Percentiles rank a stretch among this genome's conserved stretches.
Conservation (phyloP, 2,888 invertebrate genomes). For the Drosophila prolongata region DNA sequence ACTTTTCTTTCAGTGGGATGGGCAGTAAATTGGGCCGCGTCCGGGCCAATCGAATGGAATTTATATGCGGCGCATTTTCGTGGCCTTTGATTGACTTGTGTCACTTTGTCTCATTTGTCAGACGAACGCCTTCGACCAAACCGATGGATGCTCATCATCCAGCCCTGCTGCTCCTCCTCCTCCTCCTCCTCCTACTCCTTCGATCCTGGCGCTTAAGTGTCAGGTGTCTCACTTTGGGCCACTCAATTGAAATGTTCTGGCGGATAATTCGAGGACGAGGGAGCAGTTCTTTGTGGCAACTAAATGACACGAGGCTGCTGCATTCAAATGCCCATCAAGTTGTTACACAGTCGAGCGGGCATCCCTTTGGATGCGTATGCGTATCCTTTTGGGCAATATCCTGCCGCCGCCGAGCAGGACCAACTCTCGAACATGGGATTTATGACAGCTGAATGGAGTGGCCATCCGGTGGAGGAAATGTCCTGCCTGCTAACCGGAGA, state of each 20-base stretch:
- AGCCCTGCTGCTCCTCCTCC: background rate
- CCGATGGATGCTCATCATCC: slow-evolving; percentile 21
- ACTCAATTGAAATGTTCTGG: slow-evolving; percentile 45
- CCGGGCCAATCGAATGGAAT: slow-evolving; percentile 57
- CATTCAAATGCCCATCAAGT: slow-evolving; percentile 80
- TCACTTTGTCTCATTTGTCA: slow-evolving; percentile 84
- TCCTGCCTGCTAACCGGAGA: slow-evolving; percentile 84
- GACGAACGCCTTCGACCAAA: slow-evolving; percentile 64
- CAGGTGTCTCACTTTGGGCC: slow-evolving; percentile 67
- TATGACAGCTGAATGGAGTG: slow-evolving; percentile 64
- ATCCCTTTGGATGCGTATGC: slow-evolving; percentile 8
- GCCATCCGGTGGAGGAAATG: slow-evolving; percentile 67
- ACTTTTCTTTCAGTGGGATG: slow-evolving; percentile 13
- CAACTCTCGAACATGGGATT: slow-evolving; percentile 59
- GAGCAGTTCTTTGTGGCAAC: slow-evolving; percentile 60
- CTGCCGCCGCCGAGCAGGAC: slow-evolving; percentile 65
- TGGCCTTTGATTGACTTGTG: slow-evolving; percentile 82
- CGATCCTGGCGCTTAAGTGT: slow-evolving; percentile 65
- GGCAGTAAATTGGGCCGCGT: slow-evolving; percentile 61
- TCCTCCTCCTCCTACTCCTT: background rate
- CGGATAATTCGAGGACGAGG: slow-evolving; percentile 25
- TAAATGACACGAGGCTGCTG: slow-evolving; percentile 62
- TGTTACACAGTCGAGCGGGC: slow-evolving; percentile 64
- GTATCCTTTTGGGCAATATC: slow-evolving; percentile 77
- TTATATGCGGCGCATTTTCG: slow-evolving; percentile 67